phyloP scores from a whole-genome alignment of 2,888 invertebrate species.

The Drosophila pseudotalamancana region DNA sequence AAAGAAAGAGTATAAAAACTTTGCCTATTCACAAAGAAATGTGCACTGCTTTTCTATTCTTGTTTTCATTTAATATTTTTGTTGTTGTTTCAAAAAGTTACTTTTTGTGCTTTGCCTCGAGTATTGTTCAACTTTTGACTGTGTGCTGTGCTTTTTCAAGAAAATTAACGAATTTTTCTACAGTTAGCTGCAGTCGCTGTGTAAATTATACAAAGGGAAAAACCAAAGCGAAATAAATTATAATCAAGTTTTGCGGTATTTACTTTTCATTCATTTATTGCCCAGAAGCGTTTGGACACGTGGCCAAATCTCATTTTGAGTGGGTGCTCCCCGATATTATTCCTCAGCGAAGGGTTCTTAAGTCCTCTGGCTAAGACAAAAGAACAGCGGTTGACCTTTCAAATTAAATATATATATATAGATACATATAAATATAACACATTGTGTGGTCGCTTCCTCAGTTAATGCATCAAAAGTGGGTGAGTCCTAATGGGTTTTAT shows the following conservation, averaged over 20 bases:
- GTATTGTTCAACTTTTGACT: slow-evolving; percentile 32
- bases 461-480: neutral
- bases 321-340: slow-evolving; percentile 8
- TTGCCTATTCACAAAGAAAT: neutral
- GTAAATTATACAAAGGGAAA: neutral
- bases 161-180: slow-evolving; percentile 10
- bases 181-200: slow-evolving; percentile 15
- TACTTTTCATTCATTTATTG: slow-evolving; percentile 49
- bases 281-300: slow-evolving; percentile 15
- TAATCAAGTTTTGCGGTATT: slow-evolving; percentile 53
- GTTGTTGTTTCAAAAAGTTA: slow-evolving; percentile 3
- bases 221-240: slow-evolving; percentile 17
- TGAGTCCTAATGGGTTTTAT: neutral
- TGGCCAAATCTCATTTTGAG: slow-evolving; percentile 3
- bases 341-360: neutral
- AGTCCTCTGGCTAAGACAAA: neutral
- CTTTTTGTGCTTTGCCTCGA: slow-evolving; percentile 29
- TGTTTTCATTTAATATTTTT: slow-evolving; percentile 7
- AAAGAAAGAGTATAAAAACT: neutral
- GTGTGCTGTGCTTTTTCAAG: slow-evolving; percentile 8
- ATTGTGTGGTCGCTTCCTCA: slow-evolving; percentile 8
- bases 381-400: slow-evolving; percentile 8
- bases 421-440: neutral
- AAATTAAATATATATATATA: too few species aligned
- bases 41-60: slow-evolving; percentile 4